Conservation (phyloP, 2,888 invertebrate genomes). For the Cerceris rybyensis region DNA sequence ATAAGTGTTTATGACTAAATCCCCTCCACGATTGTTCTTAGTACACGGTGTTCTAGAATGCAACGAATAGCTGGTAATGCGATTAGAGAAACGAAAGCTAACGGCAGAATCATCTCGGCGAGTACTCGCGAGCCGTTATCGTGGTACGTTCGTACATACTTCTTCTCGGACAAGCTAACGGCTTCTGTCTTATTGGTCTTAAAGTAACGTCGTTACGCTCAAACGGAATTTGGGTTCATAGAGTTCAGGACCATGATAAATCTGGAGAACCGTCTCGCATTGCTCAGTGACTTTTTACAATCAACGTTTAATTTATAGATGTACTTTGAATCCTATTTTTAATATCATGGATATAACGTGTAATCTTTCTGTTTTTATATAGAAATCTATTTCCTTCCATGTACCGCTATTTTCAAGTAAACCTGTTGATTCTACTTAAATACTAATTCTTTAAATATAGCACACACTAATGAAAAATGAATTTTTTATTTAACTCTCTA, state of each 20-base stretch:
- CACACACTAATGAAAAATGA: no score
- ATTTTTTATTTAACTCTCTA: no score
- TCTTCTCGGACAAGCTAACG: slow-evolving; percentile 41
- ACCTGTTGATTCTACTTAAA: no score
- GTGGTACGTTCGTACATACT: slow-evolving; percentile 27
- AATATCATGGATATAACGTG: no score
- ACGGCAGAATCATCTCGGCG: slow-evolving; percentile 37
- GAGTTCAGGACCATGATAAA: slow-evolving; percentile 9
- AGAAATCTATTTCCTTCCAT: no score
- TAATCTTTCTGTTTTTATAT: no score
- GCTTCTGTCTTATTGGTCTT: slow-evolving; percentile 36
- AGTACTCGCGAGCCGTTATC: slow-evolving; percentile 47
- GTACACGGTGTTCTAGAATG: slow-evolving; percentile 19
- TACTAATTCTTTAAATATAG: no score
- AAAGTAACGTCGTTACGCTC: slow-evolving; percentile 28
- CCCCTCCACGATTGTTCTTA: not conserved
- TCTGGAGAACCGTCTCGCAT: not conserved
- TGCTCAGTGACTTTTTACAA: not conserved
- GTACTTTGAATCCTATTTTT: not conserved
- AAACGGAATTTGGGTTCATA: slow-evolving; percentile 32
- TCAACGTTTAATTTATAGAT: not conserved
- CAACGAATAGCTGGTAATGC: slow-evolving; percentile 18
- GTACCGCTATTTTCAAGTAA: no score
- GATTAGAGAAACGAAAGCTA: slow-evolving; percentile 25
- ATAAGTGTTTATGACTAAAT: slow-evolving; percentile 22